These are phyloP conservation scores for Cassiopea andromeda DNA, from an alignment of 30 jellyfish, hydroid and myxozoan genomes.

Conservation along the genomic window DNA sequence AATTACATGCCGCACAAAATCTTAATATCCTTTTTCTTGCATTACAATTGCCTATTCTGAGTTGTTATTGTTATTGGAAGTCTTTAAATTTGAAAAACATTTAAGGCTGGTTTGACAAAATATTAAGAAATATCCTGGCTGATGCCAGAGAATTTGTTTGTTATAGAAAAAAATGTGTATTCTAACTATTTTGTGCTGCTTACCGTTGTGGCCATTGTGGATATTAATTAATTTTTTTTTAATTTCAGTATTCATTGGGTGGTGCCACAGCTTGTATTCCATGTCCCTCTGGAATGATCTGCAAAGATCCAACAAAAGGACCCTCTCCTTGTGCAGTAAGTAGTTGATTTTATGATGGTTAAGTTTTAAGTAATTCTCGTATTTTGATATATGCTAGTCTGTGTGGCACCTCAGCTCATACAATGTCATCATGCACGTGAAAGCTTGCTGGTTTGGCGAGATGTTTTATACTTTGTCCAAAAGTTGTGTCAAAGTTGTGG, in stretches of 20 bases:
- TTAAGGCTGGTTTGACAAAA: too few species aligned
- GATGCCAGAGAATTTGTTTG: too few species aligned
- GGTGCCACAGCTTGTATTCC: slow-evolving; percentile 77
- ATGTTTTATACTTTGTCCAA: neutral
- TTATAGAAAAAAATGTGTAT: too few species aligned
- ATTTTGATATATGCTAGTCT: neutral
- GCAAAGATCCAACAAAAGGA: slow-evolving; percentile 50
- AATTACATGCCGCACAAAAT: too few species aligned
- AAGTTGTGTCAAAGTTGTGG: neutral
- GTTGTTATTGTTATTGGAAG: too few species aligned
- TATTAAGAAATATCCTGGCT: too few species aligned
- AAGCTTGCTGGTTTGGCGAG: neutral
- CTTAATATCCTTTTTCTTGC: too few species aligned
- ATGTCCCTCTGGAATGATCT: slow-evolving; percentile 92
- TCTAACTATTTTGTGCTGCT: too few species aligned
- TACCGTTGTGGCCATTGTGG: neutral
- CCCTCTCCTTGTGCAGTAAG: slow-evolving; percentile 74
- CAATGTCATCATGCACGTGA: neutral
- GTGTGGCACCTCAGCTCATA: neutral
- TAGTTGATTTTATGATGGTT: neutral
- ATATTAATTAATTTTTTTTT: neutral
- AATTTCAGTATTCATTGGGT: slow-evolving; percentile 75
- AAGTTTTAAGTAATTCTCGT: neutral
- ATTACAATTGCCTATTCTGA: too few species aligned
- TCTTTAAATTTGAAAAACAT: too few species aligned